Evolutionary conservation across 1,140 invertebrate species (phyloP), one percentile per base, ranked within the genome.

Genomic region (Drosophila carrolli): DNA sequence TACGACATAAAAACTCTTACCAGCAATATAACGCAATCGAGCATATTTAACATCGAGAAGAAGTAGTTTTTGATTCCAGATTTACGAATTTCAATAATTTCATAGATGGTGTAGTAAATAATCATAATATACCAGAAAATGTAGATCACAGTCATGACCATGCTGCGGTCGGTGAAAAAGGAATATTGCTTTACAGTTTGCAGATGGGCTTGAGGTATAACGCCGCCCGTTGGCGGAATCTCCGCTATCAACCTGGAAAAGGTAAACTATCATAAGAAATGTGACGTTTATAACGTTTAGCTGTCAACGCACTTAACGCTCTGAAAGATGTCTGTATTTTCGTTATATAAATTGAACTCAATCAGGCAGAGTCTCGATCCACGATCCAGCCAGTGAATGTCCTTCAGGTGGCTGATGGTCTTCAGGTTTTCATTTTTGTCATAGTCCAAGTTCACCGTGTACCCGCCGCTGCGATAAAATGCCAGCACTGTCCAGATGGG

Each of bases 71-170:
- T 51, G 0, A n/a, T 6, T 2, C 90, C 90, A 0, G 75, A 56
- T 14, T 67, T 75, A 6, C 55, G 53, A 1, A 82, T n/a, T 46
- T 80, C 78, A 3, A 7, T 27, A 11, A 89, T 27, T 40, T 89
- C 84, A 35, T 54, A 63, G 1, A 89, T 73, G 4, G 71, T 89
- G n/a, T 88, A 88, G 47, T 84, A 89, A 0, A 88, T 41, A 7
- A 88, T 56, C 84, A 88, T 88, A 5, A 89, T 66, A 19, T 88
- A 88, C 76, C 81, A 88, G 50, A 84, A 84, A 11, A 89, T 89
- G 47, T 68, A 80, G 9, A 89, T 44, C 0, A 74, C 74, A 1
- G 41, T 48, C 61, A 72, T 78, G 1, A 11, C 0, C 10, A 88
- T 19, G 29, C 46, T 71, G 35, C 8, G 50, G 7, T 89, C 84